phyloP scores from a whole-genome alignment of 2,113 vertebrate genomes.

The Sus scrofa region DNA sequence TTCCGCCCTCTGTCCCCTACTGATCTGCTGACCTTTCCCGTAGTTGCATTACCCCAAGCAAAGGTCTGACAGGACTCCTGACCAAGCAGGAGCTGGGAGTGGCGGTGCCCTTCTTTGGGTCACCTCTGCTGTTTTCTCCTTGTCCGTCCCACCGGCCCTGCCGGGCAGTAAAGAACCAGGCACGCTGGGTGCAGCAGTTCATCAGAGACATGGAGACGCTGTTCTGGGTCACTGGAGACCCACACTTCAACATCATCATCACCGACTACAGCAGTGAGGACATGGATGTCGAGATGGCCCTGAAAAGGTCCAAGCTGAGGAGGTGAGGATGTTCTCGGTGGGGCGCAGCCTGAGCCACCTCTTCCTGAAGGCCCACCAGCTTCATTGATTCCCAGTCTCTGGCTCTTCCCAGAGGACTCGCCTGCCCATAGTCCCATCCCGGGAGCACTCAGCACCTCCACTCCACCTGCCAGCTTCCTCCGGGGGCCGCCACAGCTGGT shows the following conservation, averaged over 20 bases:
- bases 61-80: background rate
- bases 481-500: background rate
- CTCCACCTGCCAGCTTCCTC: background rate
- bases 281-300: slow-evolving; percentile 93
- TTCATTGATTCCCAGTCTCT: background rate
- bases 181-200: slow-evolving; percentile 96
- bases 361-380: background rate
- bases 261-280: slow-evolving; percentile 95
- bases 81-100: rapidly evolving
- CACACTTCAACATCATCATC: slow-evolving; percentile 94
- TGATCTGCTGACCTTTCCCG: background rate
- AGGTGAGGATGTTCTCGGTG: slow-evolving; percentile 86
- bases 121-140: background rate
- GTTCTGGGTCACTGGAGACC: slow-evolving; percentile 89
- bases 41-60: background rate
- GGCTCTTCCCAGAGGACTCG: background rate
- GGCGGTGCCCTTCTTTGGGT: background rate
- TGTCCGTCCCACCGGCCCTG: background rate
- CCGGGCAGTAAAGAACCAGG: slow-evolving; percentile 96
- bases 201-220: slow-evolving; percentile 95
- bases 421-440: background rate
- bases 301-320: slow-evolving; percentile 90
- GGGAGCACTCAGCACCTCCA: background rate
- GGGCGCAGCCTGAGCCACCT: background rate
- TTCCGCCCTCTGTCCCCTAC: rapidly evolving